phyloP scores from a whole-genome alignment of 2,888 invertebrate genomes.

The Dasypolia templi region DNA sequence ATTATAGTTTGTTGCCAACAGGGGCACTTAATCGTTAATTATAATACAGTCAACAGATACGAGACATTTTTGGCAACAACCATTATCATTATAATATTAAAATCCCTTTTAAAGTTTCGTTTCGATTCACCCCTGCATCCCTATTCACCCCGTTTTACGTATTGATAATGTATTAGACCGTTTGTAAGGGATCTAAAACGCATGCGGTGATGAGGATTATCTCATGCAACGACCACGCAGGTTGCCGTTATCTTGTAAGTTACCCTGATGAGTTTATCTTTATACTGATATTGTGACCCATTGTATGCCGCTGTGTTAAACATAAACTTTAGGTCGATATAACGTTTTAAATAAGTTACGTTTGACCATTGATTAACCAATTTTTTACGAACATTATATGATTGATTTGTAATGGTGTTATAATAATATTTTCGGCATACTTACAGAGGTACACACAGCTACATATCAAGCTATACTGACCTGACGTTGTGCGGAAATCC shows the following conservation, averaged over 20 bases:
- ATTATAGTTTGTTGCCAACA: no score
- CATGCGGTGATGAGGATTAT: constrained; percentile 2
- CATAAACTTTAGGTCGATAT: neutral
- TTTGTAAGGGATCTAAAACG: constrained; percentile 6
- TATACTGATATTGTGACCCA: constrained; percentile 34
- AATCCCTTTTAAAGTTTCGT: no score
- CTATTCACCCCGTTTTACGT: no score
- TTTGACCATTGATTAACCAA: neutral
- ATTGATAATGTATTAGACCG: no score
- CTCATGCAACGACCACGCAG: neutral
- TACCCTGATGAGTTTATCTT: constrained; percentile 30
- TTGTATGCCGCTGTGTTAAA: neutral
- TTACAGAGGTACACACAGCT: neutral
- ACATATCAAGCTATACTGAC: no score
- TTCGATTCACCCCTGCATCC: no score
- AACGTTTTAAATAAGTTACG: neutral
- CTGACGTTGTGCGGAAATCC: no score
- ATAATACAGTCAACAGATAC: no score
- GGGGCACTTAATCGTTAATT: no score
- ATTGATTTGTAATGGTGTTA: neutral
- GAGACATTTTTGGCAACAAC: no score
- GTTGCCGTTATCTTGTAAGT: constrained; percentile 21
- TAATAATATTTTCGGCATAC: neutral
- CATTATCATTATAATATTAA: no score
- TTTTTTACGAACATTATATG: neutral